Evolutionary conservation across 1,140 invertebrate species (phyloP), one percentile per base, ranked within the genome.

Genomic region (Nomia melanderi): DNA sequence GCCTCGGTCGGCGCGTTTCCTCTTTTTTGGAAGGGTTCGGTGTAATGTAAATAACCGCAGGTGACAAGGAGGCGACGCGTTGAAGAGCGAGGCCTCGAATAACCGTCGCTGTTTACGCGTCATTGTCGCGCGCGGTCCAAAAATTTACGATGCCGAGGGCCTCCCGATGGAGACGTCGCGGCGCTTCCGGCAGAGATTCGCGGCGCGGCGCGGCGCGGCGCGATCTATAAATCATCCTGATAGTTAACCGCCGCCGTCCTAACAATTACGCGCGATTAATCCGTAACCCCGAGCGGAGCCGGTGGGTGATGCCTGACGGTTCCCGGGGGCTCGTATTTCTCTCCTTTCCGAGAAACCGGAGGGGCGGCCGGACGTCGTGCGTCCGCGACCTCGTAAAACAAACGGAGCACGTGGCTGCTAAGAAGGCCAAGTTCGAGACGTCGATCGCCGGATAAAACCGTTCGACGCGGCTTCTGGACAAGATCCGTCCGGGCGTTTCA

Each of bases 401-500:
- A 84, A 81, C 83, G 83, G 71, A 81, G 72, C 82, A 78, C 83
- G 70, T 82, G 82, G 59, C 11, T 71, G 41, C 65, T 66, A 84
- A 84, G 83, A 84, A 84, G 83, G 83, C 83, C 83, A 84, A 84
- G 83, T 84, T 84, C 83, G 82, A 78, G 70, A 50, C 41, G 69
- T 60, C 83, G 78, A 84, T 84, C 36, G 69, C 65, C 53, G 50
- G 39, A 78, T 80, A 80, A 77, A 70, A 73, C 20, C 36, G 59
- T 59, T 64, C 50, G 47, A 47, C 50, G 29, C 20, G 6, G 11
- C 17, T 36, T 14, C 6, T 50, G 8, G 44, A 57, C 8, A 2
- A 36, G 17, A 36, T 47, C n/a, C n/a, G 14, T 2, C 20, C 1
- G 20, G 2, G 23, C 33, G 27, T 23, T 7, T 3, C 7, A 23